Percentiles rank a stretch among this genome's conserved stretches.
Conservation (phyloP, 2,113 vertebrate species). For the Struthio camelus region DNA sequence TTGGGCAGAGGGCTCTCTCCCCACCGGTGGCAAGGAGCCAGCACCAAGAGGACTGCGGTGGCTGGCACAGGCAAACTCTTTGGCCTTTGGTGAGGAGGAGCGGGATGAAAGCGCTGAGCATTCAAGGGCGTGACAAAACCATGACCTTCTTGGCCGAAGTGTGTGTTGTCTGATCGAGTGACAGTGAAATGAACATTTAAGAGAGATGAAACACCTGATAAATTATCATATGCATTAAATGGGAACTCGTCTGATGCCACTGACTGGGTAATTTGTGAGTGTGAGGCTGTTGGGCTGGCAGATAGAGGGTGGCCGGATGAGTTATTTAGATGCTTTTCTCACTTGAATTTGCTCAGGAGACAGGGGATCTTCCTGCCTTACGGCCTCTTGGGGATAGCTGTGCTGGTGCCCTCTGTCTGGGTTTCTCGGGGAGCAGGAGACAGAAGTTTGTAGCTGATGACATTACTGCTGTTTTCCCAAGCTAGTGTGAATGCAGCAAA, state of each 20-base stretch:
- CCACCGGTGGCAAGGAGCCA: accelerated
- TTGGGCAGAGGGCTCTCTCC: background rate
- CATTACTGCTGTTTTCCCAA: background rate
- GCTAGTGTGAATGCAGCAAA: background rate
- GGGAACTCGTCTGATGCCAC: background rate
- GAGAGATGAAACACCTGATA: background rate
- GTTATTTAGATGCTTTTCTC: background rate
- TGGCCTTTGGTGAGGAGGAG: background rate
- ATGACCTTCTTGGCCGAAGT: accelerated
- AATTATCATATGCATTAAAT: background rate
- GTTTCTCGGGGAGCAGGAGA: background rate
- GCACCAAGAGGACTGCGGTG: accelerated
- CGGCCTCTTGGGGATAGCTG: background rate
- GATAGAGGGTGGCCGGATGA: background rate
- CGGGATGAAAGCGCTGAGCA: background rate
- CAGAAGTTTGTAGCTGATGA: background rate
- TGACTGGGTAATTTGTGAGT: background rate
- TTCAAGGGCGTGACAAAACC: background rate
- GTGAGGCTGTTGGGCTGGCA: accelerated
- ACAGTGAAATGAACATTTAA: background rate
- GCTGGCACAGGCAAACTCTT: accelerated
- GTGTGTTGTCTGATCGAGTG: background rate
- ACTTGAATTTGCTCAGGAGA: background rate
- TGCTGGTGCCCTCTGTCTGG: background rate
- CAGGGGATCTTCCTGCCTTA: background rate